phyloP scores from a whole-genome alignment of 2,797 vertebrate genomes.

The Gymnothorax reevesii region DNA sequence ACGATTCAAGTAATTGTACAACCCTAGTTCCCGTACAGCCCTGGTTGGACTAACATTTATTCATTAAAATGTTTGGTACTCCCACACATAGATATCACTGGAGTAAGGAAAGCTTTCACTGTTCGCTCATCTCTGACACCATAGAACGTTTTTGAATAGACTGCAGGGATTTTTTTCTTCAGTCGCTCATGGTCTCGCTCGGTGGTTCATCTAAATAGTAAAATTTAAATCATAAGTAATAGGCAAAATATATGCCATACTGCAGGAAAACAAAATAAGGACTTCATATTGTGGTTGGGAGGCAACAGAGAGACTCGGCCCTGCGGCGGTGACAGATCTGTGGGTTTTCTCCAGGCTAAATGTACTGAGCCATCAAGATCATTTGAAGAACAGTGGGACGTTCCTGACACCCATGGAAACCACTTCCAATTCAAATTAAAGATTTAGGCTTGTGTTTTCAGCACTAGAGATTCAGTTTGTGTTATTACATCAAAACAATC shows the following conservation, averaged over 20 bases:
- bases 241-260: not conserved
- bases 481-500: conserved; percentile 4
- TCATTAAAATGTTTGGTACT: not conserved
- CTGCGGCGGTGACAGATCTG: not conserved
- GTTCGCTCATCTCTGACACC: not conserved
- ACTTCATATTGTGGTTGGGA: not conserved
- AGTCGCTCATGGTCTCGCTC: not conserved
- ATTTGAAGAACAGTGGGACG: conserved; percentile 17
- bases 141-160: not conserved
- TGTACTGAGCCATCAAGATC: not conserved
- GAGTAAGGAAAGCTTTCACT: not conserved
- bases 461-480: conserved; percentile 6
- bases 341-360: not conserved
- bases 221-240: not conserved
- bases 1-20: no score
- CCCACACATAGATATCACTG: not conserved
- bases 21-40: no score
- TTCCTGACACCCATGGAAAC: not conserved
- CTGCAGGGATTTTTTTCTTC: not conserved
- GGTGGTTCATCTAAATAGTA: not conserved
- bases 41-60: not conserved
- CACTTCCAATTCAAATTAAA: not conserved
- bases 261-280: not conserved
- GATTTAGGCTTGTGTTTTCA: not conserved
- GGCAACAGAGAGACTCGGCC: not conserved